phyloP scores from a whole-genome alignment of 1,140 invertebrate genomes.

The Daktulosphaira vitifoliae region DNA sequence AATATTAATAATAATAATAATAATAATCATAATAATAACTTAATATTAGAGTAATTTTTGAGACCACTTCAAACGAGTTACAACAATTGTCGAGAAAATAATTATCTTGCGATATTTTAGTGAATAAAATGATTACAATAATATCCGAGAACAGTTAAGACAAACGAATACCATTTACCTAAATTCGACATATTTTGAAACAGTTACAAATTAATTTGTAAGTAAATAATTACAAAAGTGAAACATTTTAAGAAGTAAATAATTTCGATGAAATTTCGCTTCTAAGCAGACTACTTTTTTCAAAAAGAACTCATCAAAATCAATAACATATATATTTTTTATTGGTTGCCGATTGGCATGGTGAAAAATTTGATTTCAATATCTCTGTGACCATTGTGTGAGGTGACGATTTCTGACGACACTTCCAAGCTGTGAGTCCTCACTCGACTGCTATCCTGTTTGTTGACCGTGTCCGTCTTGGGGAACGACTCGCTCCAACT shows the following conservation, averaged over 20 bases:
- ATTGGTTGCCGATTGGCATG: slow-evolving; percentile 34
- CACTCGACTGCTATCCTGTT: slow-evolving; percentile 36
- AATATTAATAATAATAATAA: neutral
- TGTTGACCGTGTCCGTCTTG: slow-evolving; percentile 36
- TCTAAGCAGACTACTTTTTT: neutral
- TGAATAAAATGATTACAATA: no score
- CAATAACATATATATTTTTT: no score
- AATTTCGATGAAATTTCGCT: neutral
- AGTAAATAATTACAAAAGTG: no score
- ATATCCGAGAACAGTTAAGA: no score
- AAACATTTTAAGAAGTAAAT: neutral
- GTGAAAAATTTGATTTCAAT: slow-evolving; percentile 69
- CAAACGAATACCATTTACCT: no score
- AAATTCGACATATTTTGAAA: no score
- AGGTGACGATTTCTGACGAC: slow-evolving; percentile 68
- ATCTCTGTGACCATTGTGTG: slow-evolving; percentile 64
- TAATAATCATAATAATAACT: neutral
- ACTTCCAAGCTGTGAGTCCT: slow-evolving; percentile 45
- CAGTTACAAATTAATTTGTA: no score
- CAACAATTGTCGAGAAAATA: neutral
- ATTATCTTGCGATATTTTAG: neutral
- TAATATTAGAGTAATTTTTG: no score
- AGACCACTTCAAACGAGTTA: slow-evolving; percentile 13
- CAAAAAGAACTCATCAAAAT: neutral
- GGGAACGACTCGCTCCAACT: slow-evolving; percentile 38